Percentiles rank a stretch among this genome's conserved stretches.
These are phyloP conservation scores for Drosophila cardini DNA, from an alignment of 1,140 invertebrate genomes.

Conservation along the genomic window DNA sequence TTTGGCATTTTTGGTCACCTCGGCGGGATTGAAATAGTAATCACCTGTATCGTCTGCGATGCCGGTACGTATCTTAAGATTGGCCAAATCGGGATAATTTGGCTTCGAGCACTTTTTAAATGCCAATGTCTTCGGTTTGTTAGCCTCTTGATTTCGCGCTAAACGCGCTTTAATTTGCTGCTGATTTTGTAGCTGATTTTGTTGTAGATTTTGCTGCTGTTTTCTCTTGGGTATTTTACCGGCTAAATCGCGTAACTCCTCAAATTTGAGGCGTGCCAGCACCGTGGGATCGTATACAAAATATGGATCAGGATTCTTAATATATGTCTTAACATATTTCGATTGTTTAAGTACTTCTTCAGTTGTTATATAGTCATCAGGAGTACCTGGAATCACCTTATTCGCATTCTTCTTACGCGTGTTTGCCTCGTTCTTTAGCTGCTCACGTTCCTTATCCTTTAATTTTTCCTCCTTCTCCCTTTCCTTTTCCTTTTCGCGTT, in stretches of 20 bases:
- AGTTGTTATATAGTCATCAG: constrained; percentile 78
- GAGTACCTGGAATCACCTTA: not conserved
- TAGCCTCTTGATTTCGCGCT: constrained; percentile 29
- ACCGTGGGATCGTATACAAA: constrained; percentile 83
- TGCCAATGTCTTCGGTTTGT: constrained; percentile 39
- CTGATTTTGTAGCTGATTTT: constrained; percentile 24
- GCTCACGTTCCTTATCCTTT: constrained; percentile 47
- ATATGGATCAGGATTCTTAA: constrained; percentile 82
- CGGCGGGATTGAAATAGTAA: constrained; percentile 68
- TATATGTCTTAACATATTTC: constrained; percentile 84
- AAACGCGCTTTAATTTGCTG: not conserved
- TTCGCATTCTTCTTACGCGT: constrained; percentile 40
- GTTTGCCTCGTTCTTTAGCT: constrained; percentile 67
- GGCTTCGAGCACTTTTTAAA: constrained; percentile 81
- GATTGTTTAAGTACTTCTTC: constrained; percentile 84
- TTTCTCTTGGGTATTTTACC: constrained; percentile 57
- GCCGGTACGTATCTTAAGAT: constrained; percentile 79
- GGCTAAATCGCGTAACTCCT: constrained; percentile 60
- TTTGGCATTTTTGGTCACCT: constrained; percentile 81
- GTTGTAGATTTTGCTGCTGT: constrained; percentile 24
- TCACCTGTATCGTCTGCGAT: constrained; percentile 48
- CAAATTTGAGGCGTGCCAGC: constrained; percentile 69
- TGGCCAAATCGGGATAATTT: constrained; percentile 83
- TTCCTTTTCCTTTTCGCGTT: constrained; percentile 63
- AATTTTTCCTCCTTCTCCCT: constrained; percentile 62